phyloP scores from a whole-genome alignment of 2,113 vertebrate genomes.

The Micronycteris hirsuta region DNA sequence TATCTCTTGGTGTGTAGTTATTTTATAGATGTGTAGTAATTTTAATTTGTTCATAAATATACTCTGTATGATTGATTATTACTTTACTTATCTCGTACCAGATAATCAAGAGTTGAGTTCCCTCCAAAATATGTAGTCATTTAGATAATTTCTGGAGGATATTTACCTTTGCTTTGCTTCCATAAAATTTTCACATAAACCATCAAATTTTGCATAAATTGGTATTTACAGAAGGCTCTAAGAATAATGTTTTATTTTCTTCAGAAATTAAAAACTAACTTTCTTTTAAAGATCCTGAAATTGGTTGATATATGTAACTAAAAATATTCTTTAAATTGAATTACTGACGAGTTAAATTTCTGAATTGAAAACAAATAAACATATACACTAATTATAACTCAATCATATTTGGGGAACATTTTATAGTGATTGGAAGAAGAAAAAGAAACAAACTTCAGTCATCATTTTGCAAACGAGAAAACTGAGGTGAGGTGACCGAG shows the following conservation, averaged over 20 bases:
- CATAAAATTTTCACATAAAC: neutral
- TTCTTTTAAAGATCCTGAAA: neutral
- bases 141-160: neutral
- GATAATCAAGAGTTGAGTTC: neutral
- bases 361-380: neutral
- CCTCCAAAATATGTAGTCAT: neutral
- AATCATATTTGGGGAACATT: neutral
- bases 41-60: neutral
- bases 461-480: neutral
- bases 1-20: neutral
- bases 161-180: neutral
- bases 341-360: neutral
- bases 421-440: neutral
- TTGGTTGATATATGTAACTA: neutral
- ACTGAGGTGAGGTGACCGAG: neutral
- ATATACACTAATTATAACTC: neutral
- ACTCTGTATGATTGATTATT: neutral
- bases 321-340: neutral
- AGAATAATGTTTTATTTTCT: neutral
- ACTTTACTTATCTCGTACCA: neutral
- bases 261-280: neutral
- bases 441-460: neutral
- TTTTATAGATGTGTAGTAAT: neutral
- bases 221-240: neutral
- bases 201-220: neutral